Evolutionary conservation across 2,113 vertebrate genomes (phyloP), one percentile per base, ranked within the genome.

Genomic region (Cyanoliseus patagonus): DNA sequence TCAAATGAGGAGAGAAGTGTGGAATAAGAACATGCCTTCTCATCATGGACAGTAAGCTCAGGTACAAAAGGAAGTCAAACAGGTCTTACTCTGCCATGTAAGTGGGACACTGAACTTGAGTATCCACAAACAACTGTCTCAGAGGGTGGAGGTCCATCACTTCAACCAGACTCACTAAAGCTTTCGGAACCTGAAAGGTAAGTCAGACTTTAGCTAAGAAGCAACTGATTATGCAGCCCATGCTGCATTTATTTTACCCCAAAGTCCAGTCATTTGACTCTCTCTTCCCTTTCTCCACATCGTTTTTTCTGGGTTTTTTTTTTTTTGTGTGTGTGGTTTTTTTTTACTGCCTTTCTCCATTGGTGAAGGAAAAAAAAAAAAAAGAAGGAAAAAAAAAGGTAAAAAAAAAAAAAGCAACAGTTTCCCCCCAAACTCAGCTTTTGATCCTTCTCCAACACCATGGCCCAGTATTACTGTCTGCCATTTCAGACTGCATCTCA

Each of bases 141-240:
- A 99, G n/a, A 7, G 98, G 76, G 3, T 96, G 44, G 49, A 98
- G 66, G 85, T 98, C 66, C 52, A 98, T 79, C 92, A 99, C 91
- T 75, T 99, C 98, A 39, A 99, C 98, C 30, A 99, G 97, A 85
- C 98, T 99, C 86, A 99, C 99, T 28, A 99, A 81, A 24, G 98
- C 98, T 94, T 98, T 99, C 13, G 99, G 99, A 47, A 99, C 98
- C 99, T 99, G 92, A 42, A 91, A 83, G 30, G 57, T 28, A 81
- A 89, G 61, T 27, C 41, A 62, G 55, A 83, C 7, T 63, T 88
- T 13, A 59, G 51, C 23, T 72, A 92, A 35, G 12, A 78, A 92
- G 44, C 39, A 90, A 55, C 10, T 4, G 27, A 25, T 78, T 85
- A 53, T 1, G 2, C 17, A 93, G n/a, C 8, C 24, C 64, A 75